Base-by-base conservation (phyloP, 2,888 invertebrate species). In the Pheosia gnoma region DNA sequence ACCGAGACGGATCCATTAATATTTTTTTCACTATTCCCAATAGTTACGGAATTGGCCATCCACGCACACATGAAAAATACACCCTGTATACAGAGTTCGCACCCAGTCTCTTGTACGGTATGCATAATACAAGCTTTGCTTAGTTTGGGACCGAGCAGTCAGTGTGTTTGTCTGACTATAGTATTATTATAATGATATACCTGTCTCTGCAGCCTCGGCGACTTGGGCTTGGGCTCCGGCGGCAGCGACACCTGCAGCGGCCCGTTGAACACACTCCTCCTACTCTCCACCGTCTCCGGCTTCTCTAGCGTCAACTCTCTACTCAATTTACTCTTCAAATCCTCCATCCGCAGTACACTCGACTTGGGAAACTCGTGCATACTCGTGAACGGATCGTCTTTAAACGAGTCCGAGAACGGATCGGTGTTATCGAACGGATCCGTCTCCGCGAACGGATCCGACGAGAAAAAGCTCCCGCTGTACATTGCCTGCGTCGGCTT, bases 371-470 rank as follows among this genome's bases (percentile, higher is more conserved):
- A 89, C 73, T 92, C 92, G 78, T 84, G 85, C 86, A 91, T 82
- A 68, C 82, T 87, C 71, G 88, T 89, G 80, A 96, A 96, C 13
- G 96, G 95, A 80, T 96, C 96, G 68, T 94, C 94, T 66, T 88
- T 94, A 87, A 82, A 94, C 71, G 90, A 95, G 74, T 95, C 95
- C 65, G 95, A 94, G 81, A 96, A 96, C 6, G 95, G 96, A 83
- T 96, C 96, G 57, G 94, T 93, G 78, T 95, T 95, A 78, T 96
- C 96, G 84, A 97, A 97, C 53, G 97, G 96, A 88, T 97, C 97
- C 58, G 91, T 94, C 78, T 95, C 95, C 66, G 94, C 95, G 86
- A 96, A 96, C 59, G 95, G 95, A 85, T 96, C 96, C 39, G 92
- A 84, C 64, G 90, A 77, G 83, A 94, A 95, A 75, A 94, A 89